Base-by-base conservation (phyloP, 53 echinoderm and acorn worm species). In the Apostichopus leukothele region DNA sequence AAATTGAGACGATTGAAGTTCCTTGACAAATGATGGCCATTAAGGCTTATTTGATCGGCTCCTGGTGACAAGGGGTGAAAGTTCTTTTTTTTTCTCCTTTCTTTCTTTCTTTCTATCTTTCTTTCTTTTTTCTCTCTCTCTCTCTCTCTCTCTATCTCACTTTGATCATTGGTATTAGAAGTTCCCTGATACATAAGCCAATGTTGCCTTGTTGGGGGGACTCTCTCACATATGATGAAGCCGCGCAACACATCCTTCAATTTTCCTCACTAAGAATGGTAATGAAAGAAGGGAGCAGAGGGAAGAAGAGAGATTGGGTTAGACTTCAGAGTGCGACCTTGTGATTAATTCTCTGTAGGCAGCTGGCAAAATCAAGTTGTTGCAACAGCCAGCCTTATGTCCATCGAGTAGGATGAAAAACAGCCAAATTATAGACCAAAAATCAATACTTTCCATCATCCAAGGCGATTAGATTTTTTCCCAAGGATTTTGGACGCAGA, bases 321-420 rank as follows among this genome's bases (percentile, higher is more conserved):
- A 81, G 81, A 81, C 85, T 50, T 67, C 66, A 66, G 85, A 85
- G 85, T 59, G 50, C 60, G 85, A 85, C 85, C 85, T 85, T 85
- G 85, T 85, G 85, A 85, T 85, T 85, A 85, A 85, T 85, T 85
- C 85, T 85, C 85, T 67, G 66, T 67, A 85, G 66, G 85, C 85
- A 85, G 85, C 85, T 85, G 85, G 67, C 67, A 67, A 85, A 85
- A 85, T 85, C 85, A 67, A 67, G 85, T 67, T 85, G 85, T 85
- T 85, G 85, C 85, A 85, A 85, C 85, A 85, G 85, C 85, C 85
- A 85, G 50, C 85, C 85, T 66, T 85, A 66, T 85, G 85, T 85
- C 85, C 85, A 85, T 85, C 63, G 11, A 60, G 59, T 25, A 66
- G 85, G 85, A 63, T 85, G 68, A 85, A 85, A 71, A 85, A 85